Evolutionary conservation across 2,888 invertebrate genomes (phyloP), one percentile per base, ranked within the genome.

Genomic region (Dinocampus coccinellae): DNA sequence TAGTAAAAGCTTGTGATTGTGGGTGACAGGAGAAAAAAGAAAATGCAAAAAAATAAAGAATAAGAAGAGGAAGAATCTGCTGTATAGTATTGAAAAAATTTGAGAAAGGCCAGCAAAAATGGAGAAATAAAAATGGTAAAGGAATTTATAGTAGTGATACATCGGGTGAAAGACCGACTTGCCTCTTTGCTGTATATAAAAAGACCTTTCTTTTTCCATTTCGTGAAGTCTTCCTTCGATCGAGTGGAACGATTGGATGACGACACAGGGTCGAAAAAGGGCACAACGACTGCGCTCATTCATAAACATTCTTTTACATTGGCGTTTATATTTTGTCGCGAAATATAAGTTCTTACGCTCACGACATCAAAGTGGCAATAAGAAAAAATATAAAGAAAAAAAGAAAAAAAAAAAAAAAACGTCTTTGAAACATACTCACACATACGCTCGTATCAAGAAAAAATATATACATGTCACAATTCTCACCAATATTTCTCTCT

Each of bases 291-390:
- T 55, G 62, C 64, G 76, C 79, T 81, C 81, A 81, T 81, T 81
- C 81, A 81, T 81, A 81, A 80, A 81, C 81, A 81, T 81, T 79
- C 76, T 67, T 33, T 60, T 47, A 6, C 16, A 6, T 47, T 16
- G 47, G 22, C 64, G 26, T 62, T 67, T 70, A 70, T 69, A 73
- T 75, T 77, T 73, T 71, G 72, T 72, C 77, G 69, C 29, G 57
- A 57, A 58, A 64, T 70, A 47, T 58, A 70, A 70, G 58, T 57
- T 39, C 36, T 29, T 36, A 20, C 26, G 33, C 34, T 65, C 24
- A 57, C n/a, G 26, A 36, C 57, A 36, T 66, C 66, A 66, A 66
- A 66, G 47, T 22, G 20, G 26, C 29, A 10, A 62, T 36, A 47
- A 68, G 64, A n/a, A 68, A 36, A 60, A 4, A 26, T n/a, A n/a